phyloP scores from a whole-genome alignment of 2,113 vertebrate species.

The Fregata magnificens region DNA sequence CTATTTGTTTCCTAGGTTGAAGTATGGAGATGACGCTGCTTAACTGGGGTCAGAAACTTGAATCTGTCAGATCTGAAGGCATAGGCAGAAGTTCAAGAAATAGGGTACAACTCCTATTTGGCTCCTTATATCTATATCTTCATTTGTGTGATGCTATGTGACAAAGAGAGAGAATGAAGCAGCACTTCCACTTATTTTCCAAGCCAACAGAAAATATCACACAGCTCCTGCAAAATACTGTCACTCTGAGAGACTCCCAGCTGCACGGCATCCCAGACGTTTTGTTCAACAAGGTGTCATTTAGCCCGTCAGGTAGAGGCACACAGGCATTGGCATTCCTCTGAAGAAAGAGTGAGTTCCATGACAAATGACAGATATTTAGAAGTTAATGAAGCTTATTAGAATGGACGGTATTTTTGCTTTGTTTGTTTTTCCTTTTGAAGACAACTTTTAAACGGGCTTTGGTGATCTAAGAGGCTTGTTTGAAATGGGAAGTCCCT shows the following conservation, averaged over 20 bases:
- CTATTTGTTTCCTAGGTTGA: not conserved
- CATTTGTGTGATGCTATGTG: not conserved
- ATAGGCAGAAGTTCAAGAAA: not conserved
- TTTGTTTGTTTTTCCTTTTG: not conserved
- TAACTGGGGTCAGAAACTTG: conserved; percentile 4
- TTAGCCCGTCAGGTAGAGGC: not conserved
- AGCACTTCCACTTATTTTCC: not conserved
- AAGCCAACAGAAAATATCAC: not conserved
- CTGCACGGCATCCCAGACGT: not conserved
- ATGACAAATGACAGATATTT: not conserved
- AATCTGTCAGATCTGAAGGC: not conserved
- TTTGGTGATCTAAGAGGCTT: not conserved
- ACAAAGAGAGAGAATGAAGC: not conserved
- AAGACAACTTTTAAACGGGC: not conserved
- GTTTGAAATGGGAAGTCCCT: not conserved
- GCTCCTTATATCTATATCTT: not conserved
- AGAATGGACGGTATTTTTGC: not conserved
- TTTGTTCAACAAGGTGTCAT: not conserved
- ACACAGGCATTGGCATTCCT: accelerated
- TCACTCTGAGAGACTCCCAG: not conserved
- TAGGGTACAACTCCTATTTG: not conserved
- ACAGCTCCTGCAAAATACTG: not conserved
- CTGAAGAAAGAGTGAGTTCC: not conserved
- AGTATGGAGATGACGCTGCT: not conserved
- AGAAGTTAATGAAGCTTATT: not conserved